Percentiles rank a stretch among this genome's conserved stretches.
These are phyloP conservation scores for Lasioglossum vierecki DNA, from an alignment of 2,888 invertebrate genomes.

Conservation along the genomic window DNA sequence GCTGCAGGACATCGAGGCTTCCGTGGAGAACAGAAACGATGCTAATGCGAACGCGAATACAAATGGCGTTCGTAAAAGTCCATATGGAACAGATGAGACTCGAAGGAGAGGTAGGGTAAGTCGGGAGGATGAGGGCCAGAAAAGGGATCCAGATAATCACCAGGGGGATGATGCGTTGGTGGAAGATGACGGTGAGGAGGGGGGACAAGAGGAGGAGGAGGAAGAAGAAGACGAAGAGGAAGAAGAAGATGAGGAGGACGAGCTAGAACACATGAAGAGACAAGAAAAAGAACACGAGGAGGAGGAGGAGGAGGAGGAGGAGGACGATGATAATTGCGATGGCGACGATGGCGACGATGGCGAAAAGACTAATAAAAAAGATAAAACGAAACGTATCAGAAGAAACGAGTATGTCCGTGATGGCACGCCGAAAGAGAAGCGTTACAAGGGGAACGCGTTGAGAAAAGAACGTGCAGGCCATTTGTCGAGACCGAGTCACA, in stretches of 20 bases:
- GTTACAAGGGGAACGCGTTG: slow-evolving; percentile 82
- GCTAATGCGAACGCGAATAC: neutral
- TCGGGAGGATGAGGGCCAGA: neutral
- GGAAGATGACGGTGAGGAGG: slow-evolving; percentile 8
- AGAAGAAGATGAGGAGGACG: neutral
- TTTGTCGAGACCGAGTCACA: slow-evolving; percentile 76
- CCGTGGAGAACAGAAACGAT: slow-evolving; percentile 84
- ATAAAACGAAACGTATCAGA: neutral
- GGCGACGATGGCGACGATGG: slow-evolving; percentile 83
- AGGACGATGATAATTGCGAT: slow-evolving; percentile 53
- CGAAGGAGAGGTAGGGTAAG: neutral
- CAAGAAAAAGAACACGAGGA: slow-evolving; percentile 15
- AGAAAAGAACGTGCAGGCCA: slow-evolving; percentile 72
- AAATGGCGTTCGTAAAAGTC: neutral
- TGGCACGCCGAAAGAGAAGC: slow-evolving; percentile 86
- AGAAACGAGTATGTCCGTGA: slow-evolving; percentile 76
- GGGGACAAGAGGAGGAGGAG: neutral
- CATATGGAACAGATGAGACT: neutral
- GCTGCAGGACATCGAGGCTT: slow-evolving; percentile 81
- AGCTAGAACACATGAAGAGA: neutral
- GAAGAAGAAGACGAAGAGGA: neutral
- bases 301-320: neutral
- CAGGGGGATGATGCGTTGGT: neutral
- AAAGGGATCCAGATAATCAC: neutral
- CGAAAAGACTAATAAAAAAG: slow-evolving; percentile 85